Conservation (phyloP, 1,140 invertebrate species). For the Arctopsyche grandis region DNA sequence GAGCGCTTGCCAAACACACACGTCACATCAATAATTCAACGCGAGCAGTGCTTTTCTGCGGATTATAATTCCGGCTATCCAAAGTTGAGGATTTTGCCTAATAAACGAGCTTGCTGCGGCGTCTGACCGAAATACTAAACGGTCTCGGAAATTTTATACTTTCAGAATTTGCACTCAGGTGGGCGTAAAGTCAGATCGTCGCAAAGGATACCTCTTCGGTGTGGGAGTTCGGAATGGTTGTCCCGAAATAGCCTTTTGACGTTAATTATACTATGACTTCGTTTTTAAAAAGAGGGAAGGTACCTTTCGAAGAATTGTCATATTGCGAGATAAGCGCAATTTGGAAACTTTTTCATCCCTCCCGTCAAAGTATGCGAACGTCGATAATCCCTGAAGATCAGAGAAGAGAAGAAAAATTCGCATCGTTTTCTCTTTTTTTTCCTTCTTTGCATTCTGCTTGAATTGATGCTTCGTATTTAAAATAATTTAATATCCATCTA, state of each 20-base stretch:
- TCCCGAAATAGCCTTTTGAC: not conserved
- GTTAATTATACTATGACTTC: not conserved
- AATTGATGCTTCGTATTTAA: too few relatives aligned
- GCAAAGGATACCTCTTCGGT: not conserved
- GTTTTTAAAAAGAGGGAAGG: not conserved
- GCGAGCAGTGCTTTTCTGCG: not conserved
- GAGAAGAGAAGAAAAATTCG: not conserved
- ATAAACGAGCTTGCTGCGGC: too few relatives aligned
- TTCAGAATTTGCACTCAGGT: not conserved
- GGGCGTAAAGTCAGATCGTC: not conserved
- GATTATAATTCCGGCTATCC: too few relatives aligned
- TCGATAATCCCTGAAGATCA: not conserved
- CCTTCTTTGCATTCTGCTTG: too few relatives aligned
- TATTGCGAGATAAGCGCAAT: conserved; percentile 2
- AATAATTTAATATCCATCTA: too few relatives aligned
- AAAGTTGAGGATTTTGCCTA: too few relatives aligned
- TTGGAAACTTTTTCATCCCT: not conserved
- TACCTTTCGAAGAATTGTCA: not conserved
- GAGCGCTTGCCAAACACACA: too few relatives aligned
- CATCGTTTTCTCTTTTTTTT: not conserved
- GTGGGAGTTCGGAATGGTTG: not conserved
- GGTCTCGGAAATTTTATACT: too few relatives aligned
- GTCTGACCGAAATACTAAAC: too few relatives aligned
- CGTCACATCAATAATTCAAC: conserved; percentile 15
- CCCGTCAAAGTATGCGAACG: not conserved